Percentiles rank a stretch among this genome's conserved stretches.
These are phyloP conservation scores for Myzus persicae DNA, from an alignment of 1,140 invertebrate genomes.

Conservation along the genomic window DNA sequence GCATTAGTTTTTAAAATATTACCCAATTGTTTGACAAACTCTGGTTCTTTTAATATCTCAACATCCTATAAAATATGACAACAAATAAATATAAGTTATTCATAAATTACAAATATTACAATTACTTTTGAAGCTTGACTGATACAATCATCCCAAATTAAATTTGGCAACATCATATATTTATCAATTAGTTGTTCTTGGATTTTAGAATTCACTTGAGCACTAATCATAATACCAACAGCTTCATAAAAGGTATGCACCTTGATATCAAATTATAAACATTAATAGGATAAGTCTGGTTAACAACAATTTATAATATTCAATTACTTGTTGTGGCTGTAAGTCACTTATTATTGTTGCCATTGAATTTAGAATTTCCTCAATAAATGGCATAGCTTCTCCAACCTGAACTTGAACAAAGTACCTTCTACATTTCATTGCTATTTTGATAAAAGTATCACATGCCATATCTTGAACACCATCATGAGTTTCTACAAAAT, in stretches of 20 bases:
- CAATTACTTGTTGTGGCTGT: conserved; percentile 87
- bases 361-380: conserved; percentile 96
- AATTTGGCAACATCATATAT: conserved; percentile 97
- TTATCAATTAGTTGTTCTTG: conserved; percentile 96
- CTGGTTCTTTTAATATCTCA: conserved; percentile 93
- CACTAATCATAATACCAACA: conserved; percentile 98
- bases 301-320: not conserved
- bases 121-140: conserved; percentile 86
- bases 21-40: conserved; percentile 95
- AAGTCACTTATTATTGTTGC: conserved; percentile 98
- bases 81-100: not conserved
- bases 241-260: conserved; percentile 99
- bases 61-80: conserved; percentile 76
- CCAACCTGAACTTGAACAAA: conserved; percentile 97
- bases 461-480: conserved; percentile 99
- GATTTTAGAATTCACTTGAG: conserved; percentile 85
- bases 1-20: conserved; percentile 99
- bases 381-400: conserved; percentile 97
- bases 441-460: conserved; percentile 99
- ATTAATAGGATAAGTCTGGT: not conserved
- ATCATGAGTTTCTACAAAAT: conserved; percentile 90
- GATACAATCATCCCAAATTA: conserved; percentile 99
- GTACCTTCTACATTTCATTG: conserved; percentile 97
- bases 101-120: conserved; percentile 41
- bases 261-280: conserved; percentile 66